These are phyloP conservation scores for Globicephala melas DNA, from an alignment of 2,113 vertebrate genomes.

Conservation along the genomic window DNA sequence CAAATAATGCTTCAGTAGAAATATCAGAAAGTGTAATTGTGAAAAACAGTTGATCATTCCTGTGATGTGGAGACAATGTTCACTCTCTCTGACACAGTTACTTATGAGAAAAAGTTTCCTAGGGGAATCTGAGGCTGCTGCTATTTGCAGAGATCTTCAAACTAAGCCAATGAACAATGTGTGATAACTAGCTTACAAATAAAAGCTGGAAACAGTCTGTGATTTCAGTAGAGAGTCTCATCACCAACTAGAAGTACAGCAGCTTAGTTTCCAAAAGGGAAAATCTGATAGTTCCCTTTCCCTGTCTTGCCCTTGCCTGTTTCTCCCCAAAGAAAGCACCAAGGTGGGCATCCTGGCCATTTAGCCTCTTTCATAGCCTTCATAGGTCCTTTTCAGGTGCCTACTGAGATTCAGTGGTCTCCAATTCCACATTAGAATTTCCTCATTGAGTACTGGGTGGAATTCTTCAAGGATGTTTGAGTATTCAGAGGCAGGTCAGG, in stretches of 20 bases:
- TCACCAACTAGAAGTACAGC: neutral
- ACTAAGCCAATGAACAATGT: neutral
- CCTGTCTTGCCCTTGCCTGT: neutral
- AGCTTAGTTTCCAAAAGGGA: neutral
- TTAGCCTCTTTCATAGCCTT: neutral
- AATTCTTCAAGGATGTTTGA: neutral
- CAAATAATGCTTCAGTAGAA: neutral
- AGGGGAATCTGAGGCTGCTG: neutral
- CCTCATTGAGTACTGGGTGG: neutral
- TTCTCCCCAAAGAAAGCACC: neutral
- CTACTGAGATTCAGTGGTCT: neutral
- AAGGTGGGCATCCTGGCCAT: neutral
- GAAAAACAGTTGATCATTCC: neutral
- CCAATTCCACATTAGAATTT: neutral
- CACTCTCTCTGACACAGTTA: neutral
- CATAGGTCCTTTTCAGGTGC: neutral
- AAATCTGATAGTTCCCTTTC: neutral
- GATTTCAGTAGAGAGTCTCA: neutral
- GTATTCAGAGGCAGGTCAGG: neutral
- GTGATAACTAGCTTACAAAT: neutral
- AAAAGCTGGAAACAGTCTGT: neutral
- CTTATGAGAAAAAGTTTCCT: neutral
- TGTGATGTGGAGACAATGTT: neutral
- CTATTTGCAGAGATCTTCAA: neutral
- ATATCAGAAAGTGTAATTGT: neutral